Evolutionary conservation across 2,888 invertebrate genomes (phyloP), one percentile per base, ranked within the genome.

Genomic region (Agrotis puta): DNA sequence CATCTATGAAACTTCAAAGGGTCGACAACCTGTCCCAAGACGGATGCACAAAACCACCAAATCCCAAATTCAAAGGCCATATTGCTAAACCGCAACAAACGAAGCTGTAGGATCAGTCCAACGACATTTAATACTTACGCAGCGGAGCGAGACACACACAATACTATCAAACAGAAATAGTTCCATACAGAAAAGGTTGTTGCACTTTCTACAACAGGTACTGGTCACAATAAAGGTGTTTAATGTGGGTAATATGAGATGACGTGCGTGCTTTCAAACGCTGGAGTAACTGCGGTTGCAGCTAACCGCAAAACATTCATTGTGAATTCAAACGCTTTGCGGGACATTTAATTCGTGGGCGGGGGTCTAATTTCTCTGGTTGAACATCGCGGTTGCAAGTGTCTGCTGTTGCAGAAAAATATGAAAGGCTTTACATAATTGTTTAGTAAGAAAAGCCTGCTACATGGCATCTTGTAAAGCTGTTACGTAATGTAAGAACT

Each of bases 211-310:
- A 83, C 81, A 85, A 67, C 81, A 84, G 74, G 82, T 70, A 70
- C 68, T 66, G 18, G 50, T 48, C 61, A 85, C 80, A 87, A 89
- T 88, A 87, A 87, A 88, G 85, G 83, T 86, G 84, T 81, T 84
- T 75, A 81, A 73, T 81, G 62, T 70, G 16, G 58, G 85, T 85
- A 88, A 89, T 72, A 68, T 68, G 85, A 89, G 81, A 81, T 73
- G 77, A 47, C 45, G 85, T 74, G 85, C 84, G 85, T 85, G 88
- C 89, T 75, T 83, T 79, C 83, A 79, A 74, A 85, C 53, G 62
- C 27, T 68, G 65, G 64, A 54, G 48, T 56, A 64, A 73, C 71
- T 75, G 85, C 72, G 85, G 87, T 83, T 83, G 58, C 53, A 63
- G 22, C 33, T 65, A 82, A 87, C 86, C 86, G 72, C 85, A 85